Conservation (phyloP, 2,888 invertebrate genomes). For the Tiphia femorata region DNA sequence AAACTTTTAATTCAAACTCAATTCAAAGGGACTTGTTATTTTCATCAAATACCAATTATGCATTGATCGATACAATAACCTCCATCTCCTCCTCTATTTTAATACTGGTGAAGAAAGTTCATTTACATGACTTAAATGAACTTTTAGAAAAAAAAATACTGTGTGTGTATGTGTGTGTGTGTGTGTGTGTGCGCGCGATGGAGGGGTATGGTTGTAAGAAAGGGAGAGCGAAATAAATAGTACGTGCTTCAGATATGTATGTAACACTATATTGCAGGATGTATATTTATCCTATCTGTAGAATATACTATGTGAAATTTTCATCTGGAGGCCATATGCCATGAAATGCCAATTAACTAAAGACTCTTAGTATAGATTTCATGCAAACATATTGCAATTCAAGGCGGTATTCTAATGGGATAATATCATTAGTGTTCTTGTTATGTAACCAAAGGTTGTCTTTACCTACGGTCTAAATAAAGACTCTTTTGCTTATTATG, state of each 20-base stretch:
- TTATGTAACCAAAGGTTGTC: constrained; percentile 58
- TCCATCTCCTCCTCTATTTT: no score
- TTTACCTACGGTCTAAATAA: constrained; percentile 47
- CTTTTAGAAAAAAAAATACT: not conserved
- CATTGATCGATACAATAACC: no score
- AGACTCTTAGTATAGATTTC: constrained; percentile 59
- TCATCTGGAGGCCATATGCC: constrained; percentile 56
- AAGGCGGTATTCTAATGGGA: constrained; percentile 41
- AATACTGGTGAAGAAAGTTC: no score
- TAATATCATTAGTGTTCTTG: constrained; percentile 43
- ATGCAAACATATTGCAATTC: constrained; percentile 38
- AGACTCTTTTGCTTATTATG: constrained; percentile 29
- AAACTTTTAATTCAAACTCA: no score
- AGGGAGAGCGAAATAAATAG: no score
- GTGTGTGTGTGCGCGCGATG: no score
- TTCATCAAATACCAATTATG: no score
- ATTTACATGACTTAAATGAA: constrained; percentile 2
- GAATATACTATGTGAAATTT: constrained; percentile 18
- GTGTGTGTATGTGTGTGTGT: no score
- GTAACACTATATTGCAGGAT: not conserved
- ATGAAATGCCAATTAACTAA: constrained; percentile 65
- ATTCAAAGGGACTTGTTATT: no score
- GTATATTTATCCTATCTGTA: constrained; percentile 13
- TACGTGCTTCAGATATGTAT: constrained; percentile 2
- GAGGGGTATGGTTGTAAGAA: no score